Base-by-base conservation (phyloP, 2,888 invertebrate genomes). In the Ephialtes manifestator region DNA sequence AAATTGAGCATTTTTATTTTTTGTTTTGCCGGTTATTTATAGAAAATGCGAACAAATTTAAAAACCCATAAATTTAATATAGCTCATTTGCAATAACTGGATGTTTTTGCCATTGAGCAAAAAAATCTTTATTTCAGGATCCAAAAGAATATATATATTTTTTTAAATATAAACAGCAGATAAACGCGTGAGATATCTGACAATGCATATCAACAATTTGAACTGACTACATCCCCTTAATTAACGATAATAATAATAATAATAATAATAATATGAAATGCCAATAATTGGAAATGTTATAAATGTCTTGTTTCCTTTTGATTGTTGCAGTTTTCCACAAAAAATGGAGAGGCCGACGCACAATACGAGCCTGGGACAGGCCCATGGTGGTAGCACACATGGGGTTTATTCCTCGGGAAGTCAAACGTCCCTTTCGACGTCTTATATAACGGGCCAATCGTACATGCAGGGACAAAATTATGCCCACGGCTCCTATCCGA, bases 391-490 rank as follows among this genome's bases (percentile, higher is more conserved):
- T 58, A 90, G 90, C 53, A 90, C 91, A 74, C 93, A 92, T 87
- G 92, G 92, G 39, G 90, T 91, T 11, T 93, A 93, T 81, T 93
- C 93, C 20, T 91, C 93, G 55, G 92, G 92, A 46, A 92, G 91
- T 81, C 93, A 93, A 87, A 91, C 92, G 7, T 90, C 92, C 48
- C 92, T 94, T 70, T 93, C 94, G 67, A 90, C 93, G 18, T 94
- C 94, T 65, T 94, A 94, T 88, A 91, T 94, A 89, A 93, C 94
- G 8, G 94, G 94, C 53, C 94, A 93, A 86, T 93, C 93, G 71
- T 94, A 94, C 86, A 92, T 94, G 89, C 94, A 94, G 86, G 91
- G 89, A 55, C 94, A 94, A 85, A 94, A 93, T 86, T 94, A 93
- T 80, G 90, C 86, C 58, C 93, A 93, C 80, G 91, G 91, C 0